A percentile compares a stretch with the other conserved stretches of the same genome.
Conservation (phyloP, 2,797 vertebrate genomes). For the Oryzias sinensis region DNA sequence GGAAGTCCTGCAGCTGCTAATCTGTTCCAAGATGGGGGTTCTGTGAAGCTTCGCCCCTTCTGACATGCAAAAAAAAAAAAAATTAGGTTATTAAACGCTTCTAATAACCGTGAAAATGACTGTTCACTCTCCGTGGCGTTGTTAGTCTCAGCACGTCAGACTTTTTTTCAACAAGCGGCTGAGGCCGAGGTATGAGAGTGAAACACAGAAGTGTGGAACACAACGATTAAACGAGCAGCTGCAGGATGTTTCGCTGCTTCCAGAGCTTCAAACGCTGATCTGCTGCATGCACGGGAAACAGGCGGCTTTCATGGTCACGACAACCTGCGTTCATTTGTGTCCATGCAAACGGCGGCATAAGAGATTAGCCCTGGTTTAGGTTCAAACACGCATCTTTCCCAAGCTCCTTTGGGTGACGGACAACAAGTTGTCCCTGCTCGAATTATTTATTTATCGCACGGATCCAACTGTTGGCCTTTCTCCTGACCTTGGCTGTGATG, state of each 20-base stretch:
- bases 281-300: constrained; percentile 7
- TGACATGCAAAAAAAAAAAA: constrained; percentile 41
- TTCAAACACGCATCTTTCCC: no score
- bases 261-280: constrained; percentile 25
- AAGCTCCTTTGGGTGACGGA: no score
- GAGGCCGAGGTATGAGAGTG: constrained; percentile 56
- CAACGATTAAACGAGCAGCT: constrained; percentile 21
- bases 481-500: constrained; percentile 17
- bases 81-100: constrained; percentile 60
- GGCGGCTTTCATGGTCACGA: no score
- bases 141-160: constrained; percentile 49
- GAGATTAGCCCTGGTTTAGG: no score
- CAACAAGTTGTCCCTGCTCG: no score
- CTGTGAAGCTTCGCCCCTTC: constrained; percentile 21
- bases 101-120: constrained; percentile 59
- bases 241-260: constrained; percentile 9
- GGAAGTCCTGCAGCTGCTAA: constrained; percentile 43
- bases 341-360: no score
- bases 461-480: background rate
- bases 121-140: constrained; percentile 37
- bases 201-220: constrained; percentile 41
- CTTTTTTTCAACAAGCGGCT: constrained; percentile 18
- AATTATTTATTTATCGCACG: background rate
- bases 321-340: no score
- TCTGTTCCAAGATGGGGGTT: constrained; percentile 35